Conservation (phyloP, 2,888 invertebrate genomes). For the Thecophora atra region DNA sequence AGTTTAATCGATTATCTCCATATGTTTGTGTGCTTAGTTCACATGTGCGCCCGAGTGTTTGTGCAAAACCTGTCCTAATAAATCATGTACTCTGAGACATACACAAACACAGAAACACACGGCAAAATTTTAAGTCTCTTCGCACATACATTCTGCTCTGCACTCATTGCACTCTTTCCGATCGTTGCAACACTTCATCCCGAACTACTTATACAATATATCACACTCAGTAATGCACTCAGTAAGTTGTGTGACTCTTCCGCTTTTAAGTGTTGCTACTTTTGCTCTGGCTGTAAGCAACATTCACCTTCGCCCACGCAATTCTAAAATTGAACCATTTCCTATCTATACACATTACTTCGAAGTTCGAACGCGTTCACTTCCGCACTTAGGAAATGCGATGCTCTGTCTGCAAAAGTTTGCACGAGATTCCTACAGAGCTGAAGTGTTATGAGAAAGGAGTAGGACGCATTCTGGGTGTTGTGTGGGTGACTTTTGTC, state of each 20-base stretch:
- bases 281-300: constrained; percentile 12
- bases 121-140: no score
- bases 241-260: constrained; percentile 2
- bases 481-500: no score
- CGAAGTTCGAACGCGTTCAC: no score
- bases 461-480: no score
- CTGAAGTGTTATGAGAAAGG: no score
- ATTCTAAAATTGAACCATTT: no score
- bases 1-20: no score
- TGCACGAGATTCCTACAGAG: neutral
- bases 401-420: neutral
- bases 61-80: constrained; percentile 8
- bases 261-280: constrained; percentile 32
- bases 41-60: neutral
- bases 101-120: no score
- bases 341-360: no score
- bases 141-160: neutral
- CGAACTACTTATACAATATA: constrained; percentile 10
- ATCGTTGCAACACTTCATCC: neutral
- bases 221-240: constrained; percentile 9
- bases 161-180: constrained; percentile 13
- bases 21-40: neutral
- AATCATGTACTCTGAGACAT: neutral
- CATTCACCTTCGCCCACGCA: constrained; percentile 6
- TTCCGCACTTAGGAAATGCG: no score